A percentile compares a stretch with the other conserved stretches of the same genome.
These are phyloP conservation scores for Bufotes viridis DNA, from an alignment of 2,797 vertebrate species.

Conservation along the genomic window DNA sequence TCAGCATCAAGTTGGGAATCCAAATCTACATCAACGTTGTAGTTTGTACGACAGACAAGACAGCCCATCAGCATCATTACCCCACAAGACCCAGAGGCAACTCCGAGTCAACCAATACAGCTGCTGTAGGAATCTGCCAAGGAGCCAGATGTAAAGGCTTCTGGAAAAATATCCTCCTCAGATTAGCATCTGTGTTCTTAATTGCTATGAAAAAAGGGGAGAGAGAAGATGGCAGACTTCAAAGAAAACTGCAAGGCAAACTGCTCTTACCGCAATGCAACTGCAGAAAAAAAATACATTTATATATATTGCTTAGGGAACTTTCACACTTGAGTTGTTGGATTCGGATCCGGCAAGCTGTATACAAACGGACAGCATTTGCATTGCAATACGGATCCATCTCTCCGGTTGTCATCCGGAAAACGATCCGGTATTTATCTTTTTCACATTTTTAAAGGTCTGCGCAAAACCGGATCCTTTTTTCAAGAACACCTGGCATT, in stretches of 20 bases:
- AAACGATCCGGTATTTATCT: too few species aligned
- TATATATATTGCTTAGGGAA: too few species aligned
- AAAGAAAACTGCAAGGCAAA: constrained; percentile 40
- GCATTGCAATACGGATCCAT: too few species aligned
- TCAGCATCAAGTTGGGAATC: constrained; percentile 65
- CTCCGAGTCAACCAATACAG: constrained; percentile 62
- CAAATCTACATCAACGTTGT: constrained; percentile 64
- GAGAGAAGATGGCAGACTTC: constrained; percentile 37
- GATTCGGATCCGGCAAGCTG: too few species aligned
- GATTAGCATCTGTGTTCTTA: constrained; percentile 65
- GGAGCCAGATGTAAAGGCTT: constrained; percentile 61
- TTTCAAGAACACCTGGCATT: too few species aligned
- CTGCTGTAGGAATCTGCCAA: constrained; percentile 61
- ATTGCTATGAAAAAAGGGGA: constrained; percentile 61
- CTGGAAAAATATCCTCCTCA: constrained; percentile 59
- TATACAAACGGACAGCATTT: too few species aligned
- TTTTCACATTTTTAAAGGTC: too few species aligned
- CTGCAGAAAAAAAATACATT: too few species aligned
- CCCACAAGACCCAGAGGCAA: constrained; percentile 60
- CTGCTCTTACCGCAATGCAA: not conserved
- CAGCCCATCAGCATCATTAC: constrained; percentile 57
- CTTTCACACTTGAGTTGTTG: too few species aligned
- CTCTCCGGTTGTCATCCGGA: too few species aligned
- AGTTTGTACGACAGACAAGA: constrained; percentile 61
- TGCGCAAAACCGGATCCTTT: too few species aligned